Conservation (phyloP, 2,113 vertebrate species). For the Blennius ocellaris region DNA sequence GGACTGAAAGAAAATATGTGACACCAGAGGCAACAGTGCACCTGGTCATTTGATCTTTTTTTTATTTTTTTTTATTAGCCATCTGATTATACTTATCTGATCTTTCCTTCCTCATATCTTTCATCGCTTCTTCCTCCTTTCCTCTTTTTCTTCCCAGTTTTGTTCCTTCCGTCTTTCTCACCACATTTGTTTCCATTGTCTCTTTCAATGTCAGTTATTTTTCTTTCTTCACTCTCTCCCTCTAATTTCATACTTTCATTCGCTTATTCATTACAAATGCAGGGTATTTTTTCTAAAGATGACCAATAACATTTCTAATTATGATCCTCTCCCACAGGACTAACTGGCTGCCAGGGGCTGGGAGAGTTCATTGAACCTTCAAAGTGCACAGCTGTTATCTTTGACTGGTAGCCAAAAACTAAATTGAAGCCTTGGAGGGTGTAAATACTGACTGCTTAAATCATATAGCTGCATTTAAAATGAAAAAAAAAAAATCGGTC, state of each 20-base stretch:
- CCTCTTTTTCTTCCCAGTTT: background rate
- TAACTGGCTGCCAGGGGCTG: constrained; percentile 86
- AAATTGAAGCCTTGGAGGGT: constrained; percentile 85
- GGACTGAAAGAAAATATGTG: background rate
- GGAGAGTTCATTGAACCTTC: constrained; percentile 91
- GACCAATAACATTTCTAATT: constrained; percentile 94
- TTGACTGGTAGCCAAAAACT: constrained; percentile 92
- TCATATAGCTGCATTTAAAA: constrained; percentile 64
- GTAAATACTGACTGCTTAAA: constrained; percentile 84
- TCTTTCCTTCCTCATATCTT: background rate
- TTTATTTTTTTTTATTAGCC: background rate
- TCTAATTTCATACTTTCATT: background rate
- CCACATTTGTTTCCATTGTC: background rate
- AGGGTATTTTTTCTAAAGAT: constrained; percentile 82
- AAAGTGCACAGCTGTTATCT: constrained; percentile 93
- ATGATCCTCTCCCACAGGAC: constrained; percentile 89
- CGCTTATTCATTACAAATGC: constrained; percentile 19
- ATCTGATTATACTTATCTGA: background rate
- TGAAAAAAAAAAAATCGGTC: background rate
- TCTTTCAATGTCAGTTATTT: background rate
- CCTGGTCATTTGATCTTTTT: constrained; percentile 8
- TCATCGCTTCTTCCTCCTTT: background rate
- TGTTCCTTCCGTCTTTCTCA: background rate
- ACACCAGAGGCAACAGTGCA: background rate
- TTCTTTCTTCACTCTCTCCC: background rate